A percentile compares a stretch with the other conserved stretches of the same genome.
Evolutionary conservation across 1,140 invertebrate species (phyloP).

Genomic region (Leptinotarsa undecemlineata): DNA sequence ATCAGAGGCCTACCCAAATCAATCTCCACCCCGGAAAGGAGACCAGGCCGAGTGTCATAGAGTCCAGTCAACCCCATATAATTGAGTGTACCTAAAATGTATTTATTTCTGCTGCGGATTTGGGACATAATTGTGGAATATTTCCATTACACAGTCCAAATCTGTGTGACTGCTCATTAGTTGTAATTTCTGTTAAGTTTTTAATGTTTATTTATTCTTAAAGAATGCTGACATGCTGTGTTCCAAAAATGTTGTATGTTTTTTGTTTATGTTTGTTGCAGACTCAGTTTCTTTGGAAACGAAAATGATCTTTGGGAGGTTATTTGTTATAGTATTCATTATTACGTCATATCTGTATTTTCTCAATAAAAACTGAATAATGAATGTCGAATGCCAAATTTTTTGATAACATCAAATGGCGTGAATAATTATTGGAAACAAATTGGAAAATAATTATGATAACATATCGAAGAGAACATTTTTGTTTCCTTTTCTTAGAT

Average conservation of each 20-base stretch:
- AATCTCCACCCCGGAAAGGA: conserved; percentile 60
- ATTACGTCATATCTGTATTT: too few relatives aligned
- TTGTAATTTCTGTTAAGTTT: conserved; percentile 52
- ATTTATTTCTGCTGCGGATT: conserved; percentile 27
- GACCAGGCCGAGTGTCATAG: conserved; percentile 78
- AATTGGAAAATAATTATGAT: too few relatives aligned
- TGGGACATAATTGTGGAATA: background rate
- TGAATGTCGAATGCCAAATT: too few relatives aligned
- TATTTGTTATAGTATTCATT: too few relatives aligned
- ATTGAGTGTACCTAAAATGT: conserved; percentile 80
- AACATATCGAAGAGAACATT: conserved; percentile 14
- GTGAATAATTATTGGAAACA: too few relatives aligned
- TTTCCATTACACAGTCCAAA: background rate
- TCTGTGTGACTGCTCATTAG: conserved; percentile 38
- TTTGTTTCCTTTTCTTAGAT: conserved; percentile 23
- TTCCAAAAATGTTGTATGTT: conserved; percentile 24
- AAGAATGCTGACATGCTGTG: conserved; percentile 26
- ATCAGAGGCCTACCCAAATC: conserved; percentile 21
- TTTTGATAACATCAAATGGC: too few relatives aligned
- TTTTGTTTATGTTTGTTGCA: conserved; percentile 27
- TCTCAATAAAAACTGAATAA: too few relatives aligned
- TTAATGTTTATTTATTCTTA: conserved; percentile 42
- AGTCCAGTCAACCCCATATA: conserved; percentile 82
- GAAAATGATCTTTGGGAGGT: conserved; percentile 22
- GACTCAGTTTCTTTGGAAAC: conserved; percentile 21